Evolutionary conservation across 2,888 invertebrate genomes (phyloP).

Genomic region (Cheilosia pagana): DNA sequence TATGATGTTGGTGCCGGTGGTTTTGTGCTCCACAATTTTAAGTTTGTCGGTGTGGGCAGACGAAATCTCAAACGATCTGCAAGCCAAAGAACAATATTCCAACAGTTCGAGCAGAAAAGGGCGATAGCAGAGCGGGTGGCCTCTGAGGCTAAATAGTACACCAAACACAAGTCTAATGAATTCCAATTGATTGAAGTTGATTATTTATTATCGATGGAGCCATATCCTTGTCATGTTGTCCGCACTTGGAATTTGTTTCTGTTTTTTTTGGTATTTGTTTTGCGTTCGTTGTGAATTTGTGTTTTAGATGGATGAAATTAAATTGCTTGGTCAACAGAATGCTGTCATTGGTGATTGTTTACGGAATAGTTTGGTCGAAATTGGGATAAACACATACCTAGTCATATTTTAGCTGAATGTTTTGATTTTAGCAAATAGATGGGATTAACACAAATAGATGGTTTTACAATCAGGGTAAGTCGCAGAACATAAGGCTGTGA

Average conservation of each 20-base stretch:
- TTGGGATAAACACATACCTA: too few species aligned
- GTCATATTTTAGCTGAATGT: too few species aligned
- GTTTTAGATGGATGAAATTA: constrained; percentile 2
- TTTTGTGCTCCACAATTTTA: constrained; percentile 26
- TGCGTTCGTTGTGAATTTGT: constrained; percentile 28
- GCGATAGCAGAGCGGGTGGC: not conserved
- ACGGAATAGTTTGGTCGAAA: not conserved
- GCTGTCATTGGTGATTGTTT: not conserved
- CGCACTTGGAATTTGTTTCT: constrained; percentile 27
- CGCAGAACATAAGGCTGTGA: too few species aligned
- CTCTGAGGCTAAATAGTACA: constrained; percentile 8
- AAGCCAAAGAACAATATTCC: constrained; percentile 35
- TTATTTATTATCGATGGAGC: constrained; percentile 47
- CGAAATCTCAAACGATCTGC: constrained; percentile 24
- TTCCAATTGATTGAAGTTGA: constrained; percentile 57
- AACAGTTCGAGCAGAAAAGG: not conserved
- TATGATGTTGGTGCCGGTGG: not conserved
- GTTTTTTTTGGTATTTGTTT: not conserved
- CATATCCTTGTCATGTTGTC: constrained; percentile 24
- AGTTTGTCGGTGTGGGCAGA: constrained; percentile 4
- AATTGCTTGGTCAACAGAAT: constrained; percentile 2
- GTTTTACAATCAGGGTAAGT: too few species aligned
- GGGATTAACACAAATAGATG: too few species aligned
- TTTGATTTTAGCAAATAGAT: too few species aligned
- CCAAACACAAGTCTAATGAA: constrained; percentile 38